Evolutionary conservation across 35 echinoderm and acorn worm species (phyloP), one percentile per base, ranked within the genome.

Genomic region (Diadema setosum): DNA sequence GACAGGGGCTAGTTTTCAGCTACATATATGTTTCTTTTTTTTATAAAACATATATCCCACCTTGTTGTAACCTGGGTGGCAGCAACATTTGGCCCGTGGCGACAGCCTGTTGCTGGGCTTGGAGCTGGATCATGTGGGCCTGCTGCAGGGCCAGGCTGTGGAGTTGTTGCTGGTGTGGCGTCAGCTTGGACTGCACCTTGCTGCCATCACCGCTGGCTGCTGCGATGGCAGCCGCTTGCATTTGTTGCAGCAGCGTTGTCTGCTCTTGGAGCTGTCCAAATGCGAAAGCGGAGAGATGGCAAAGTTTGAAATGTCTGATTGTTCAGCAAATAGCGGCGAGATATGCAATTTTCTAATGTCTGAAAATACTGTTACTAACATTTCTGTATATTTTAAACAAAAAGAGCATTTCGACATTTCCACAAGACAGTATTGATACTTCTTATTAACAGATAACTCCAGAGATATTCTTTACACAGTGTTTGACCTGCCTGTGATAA

Each of bases 241-340:
- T 91, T 58, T 92, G 90, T 58, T 96, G 94, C 61, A 96, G 52
- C 39, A 91, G 83, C 8, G 65, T 84, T 23, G 94, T 89, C 57
- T 96, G 94, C 84, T 96, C 94, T 65, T 96, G 94, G 5, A 96
- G 42, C 87, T 96, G 87, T n/a, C n/a, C n/a, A n/a, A n/a, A n/a
- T n/a, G n/a, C n/a, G n/a, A n/a, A n/a, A n/a, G n/a, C n/a, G n/a
- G n/a, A n/a, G n/a, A n/a, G n/a, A n/a, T n/a, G n/a, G n/a, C n/a
- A 23, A 4, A 4, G 69, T 37, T 32, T 5, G 31, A n/a, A n/a
- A n/a, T n/a, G n/a, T n/a, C n/a, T n/a, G n/a, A n/a, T n/a, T n/a
- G n/a, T n/a, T n/a, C n/a, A n/a, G n/a, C n/a, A n/a, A n/a, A n/a
- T n/a, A n/a, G n/a, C n/a, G n/a, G n/a, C n/a, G n/a, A n/a, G n/a